A percentile compares a stretch with the other conserved stretches of the same genome.
These are phyloP conservation scores for Bombus picipes DNA, from an alignment of 1,140 invertebrate species.

Conservation along the genomic window DNA sequence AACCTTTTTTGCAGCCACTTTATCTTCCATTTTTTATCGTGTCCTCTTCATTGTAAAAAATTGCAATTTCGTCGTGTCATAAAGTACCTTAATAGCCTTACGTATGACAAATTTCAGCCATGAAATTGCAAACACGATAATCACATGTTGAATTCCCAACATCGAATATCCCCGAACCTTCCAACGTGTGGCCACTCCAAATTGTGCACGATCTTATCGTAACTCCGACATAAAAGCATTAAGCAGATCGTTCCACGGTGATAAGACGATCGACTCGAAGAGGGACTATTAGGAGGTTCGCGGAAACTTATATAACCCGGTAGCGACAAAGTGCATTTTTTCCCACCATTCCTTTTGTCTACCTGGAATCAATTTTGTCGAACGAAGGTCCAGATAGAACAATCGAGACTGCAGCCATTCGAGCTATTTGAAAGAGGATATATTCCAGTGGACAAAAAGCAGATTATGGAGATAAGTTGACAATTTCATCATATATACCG, in stretches of 20 bases:
- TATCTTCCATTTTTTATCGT: too few species aligned
- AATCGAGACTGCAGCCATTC: not conserved
- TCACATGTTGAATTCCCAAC: not conserved
- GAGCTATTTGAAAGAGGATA: not conserved
- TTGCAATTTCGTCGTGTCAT: not conserved
- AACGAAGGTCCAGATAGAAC: not conserved
- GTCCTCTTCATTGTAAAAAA: not conserved
- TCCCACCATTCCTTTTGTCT: not conserved
- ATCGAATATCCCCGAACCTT: not conserved
- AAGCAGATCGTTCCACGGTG: constrained; percentile 53
- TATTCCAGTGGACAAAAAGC: not conserved
- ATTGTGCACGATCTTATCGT: constrained; percentile 59
- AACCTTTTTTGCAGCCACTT: too few species aligned
- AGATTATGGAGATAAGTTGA: not conserved
- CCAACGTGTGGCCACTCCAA: not conserved
- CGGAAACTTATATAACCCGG: constrained; percentile 4
- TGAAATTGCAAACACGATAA: not conserved
- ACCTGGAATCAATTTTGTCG: constrained; percentile 10
- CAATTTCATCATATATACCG: not conserved
- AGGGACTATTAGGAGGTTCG: constrained; percentile 12
- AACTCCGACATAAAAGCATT: constrained; percentile 63
- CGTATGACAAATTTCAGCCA: not conserved
- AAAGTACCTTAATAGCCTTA: not conserved
- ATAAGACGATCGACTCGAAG: constrained; percentile 44
- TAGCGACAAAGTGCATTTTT: not conserved